These are phyloP conservation scores for Ectemnius lituratus DNA, from an alignment of 2,888 invertebrate genomes.

Conservation along the genomic window DNA sequence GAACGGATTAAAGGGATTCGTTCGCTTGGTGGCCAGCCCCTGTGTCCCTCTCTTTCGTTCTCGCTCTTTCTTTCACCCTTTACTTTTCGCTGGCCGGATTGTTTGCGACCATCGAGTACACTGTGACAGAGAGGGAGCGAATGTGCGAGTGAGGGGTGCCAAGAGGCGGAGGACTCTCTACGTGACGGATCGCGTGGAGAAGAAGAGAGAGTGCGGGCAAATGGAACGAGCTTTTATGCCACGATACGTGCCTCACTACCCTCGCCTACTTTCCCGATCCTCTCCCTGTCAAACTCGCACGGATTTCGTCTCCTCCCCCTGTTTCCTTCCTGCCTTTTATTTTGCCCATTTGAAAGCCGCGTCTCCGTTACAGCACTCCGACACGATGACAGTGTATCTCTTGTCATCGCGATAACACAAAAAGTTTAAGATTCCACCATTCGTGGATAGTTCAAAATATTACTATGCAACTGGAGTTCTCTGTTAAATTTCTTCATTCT, in stretches of 20 bases:
- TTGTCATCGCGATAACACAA: too few relatives aligned
- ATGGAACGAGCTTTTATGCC: constrained; percentile 62
- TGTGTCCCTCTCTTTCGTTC: background rate
- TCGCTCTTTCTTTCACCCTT: constrained; percentile 12
- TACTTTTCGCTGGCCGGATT: constrained; percentile 38
- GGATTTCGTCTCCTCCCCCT: background rate
- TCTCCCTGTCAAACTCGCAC: background rate
- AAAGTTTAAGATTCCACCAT: too few relatives aligned
- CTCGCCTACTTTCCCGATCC: constrained; percentile 14
- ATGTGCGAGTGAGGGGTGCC: background rate
- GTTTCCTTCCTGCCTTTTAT: constrained; percentile 5
- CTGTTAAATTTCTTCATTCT: too few relatives aligned
- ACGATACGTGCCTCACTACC: constrained; percentile 35
- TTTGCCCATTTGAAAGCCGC: background rate
- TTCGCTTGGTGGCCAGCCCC: constrained; percentile 43
- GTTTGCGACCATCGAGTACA: constrained; percentile 57
- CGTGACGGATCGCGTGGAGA: constrained; percentile 49
- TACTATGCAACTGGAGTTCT: too few relatives aligned
- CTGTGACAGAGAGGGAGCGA: constrained; percentile 14
- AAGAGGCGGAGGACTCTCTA: constrained; percentile 24
- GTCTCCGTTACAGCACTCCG: background rate
- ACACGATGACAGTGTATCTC: too few relatives aligned
- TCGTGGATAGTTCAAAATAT: too few relatives aligned
- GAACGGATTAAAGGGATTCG: constrained; percentile 68
- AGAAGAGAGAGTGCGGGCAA: constrained; percentile 37